These are phyloP conservation scores for Myiagra hebetior DNA, from an alignment of 2,113 vertebrate genomes.

Conservation along the genomic window DNA sequence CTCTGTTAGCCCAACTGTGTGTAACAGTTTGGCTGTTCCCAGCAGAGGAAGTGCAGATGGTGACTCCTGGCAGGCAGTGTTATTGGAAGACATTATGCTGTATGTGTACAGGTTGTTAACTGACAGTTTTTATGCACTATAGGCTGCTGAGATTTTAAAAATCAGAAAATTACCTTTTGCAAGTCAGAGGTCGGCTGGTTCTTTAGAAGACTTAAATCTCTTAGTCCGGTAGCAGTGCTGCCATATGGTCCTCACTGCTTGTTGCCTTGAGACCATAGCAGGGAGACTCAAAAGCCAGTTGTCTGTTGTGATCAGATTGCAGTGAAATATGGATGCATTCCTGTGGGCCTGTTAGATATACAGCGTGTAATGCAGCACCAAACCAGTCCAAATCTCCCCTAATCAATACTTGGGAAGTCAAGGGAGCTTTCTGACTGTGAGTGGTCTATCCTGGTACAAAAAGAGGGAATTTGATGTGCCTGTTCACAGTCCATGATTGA, in stretches of 20 bases:
- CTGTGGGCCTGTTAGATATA: background rate
- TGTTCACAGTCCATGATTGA: background rate
- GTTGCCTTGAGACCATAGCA: conserved; percentile 11
- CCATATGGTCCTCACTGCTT: conserved; percentile 53
- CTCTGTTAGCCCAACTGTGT: conserved; percentile 19
- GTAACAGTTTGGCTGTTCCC: background rate
- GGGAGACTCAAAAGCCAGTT: conserved; percentile 28
- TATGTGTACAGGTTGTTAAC: conserved; percentile 36
- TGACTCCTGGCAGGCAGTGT: conserved; percentile 14
- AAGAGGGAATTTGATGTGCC: background rate
- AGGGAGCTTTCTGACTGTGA: background rate
- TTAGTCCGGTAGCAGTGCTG: background rate
- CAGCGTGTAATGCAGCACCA: background rate
- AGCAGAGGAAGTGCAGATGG: conserved; percentile 40
- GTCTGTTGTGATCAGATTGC: conserved; percentile 9
- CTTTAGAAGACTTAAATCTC: conserved; percentile 6
- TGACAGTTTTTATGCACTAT: background rate
- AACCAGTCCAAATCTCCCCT: background rate
- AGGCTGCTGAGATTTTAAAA: conserved; percentile 24
- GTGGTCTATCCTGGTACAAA: background rate
- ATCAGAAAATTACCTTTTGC: conserved; percentile 20
- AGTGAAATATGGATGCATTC: background rate
- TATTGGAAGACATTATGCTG: conserved; percentile 40
- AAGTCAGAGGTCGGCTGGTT: conserved; percentile 17
- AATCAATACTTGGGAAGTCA: background rate